Evolutionary conservation across 2,113 vertebrate genomes (phyloP).

Genomic region (Osmerus eperlanus): DNA sequence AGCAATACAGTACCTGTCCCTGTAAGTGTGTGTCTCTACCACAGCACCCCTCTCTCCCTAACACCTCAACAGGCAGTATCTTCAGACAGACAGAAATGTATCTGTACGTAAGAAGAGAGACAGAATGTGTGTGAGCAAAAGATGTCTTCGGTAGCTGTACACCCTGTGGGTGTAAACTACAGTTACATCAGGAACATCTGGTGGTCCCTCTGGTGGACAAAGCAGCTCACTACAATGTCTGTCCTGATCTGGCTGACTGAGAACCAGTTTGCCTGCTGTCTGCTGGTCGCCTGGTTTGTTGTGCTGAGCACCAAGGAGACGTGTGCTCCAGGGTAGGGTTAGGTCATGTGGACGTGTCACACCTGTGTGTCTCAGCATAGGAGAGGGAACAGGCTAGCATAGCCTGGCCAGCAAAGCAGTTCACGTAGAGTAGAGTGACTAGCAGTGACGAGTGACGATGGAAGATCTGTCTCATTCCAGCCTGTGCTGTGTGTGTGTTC

Average conservation of each 20-base stretch:
- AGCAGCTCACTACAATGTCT: slow-evolving; percentile 24
- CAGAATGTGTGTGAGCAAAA: neutral
- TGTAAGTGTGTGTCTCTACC: neutral
- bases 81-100: too few species aligned
- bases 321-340: neutral
- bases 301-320: neutral
- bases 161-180: slow-evolving; percentile 18
- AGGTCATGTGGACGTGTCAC: neutral
- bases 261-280: neutral
- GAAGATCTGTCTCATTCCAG: too few species aligned
- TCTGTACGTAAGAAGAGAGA: neutral
- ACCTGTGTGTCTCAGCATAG: too few species aligned
- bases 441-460: too few species aligned
- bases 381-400: too few species aligned
- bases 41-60: neutral
- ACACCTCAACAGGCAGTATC: too few species aligned
- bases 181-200: slow-evolving; percentile 35
- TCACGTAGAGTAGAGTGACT: too few species aligned
- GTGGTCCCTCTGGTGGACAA: slow-evolving; percentile 11
- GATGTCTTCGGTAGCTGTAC: neutral
- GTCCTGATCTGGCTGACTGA: slow-evolving; percentile 24
- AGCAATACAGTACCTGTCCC: neutral
- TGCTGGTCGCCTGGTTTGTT: neutral
- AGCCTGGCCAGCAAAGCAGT: too few species aligned
- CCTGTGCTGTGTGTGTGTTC: too few species aligned